phyloP scores from a whole-genome alignment of 2,888 invertebrate genomes.

The Diloba caeruleocephala region DNA sequence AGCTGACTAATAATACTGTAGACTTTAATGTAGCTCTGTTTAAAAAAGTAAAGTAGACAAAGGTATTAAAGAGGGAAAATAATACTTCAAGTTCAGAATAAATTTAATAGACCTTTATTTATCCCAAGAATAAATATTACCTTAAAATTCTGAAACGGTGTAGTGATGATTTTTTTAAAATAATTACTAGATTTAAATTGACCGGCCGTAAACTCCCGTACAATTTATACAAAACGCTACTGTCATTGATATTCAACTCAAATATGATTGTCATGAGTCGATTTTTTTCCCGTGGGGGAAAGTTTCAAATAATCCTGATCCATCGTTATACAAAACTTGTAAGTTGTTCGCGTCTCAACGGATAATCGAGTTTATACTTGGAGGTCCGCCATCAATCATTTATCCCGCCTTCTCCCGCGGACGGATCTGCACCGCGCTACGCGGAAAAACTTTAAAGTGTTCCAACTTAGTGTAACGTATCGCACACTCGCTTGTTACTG shows the following conservation, averaged over 20 bases:
- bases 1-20: constrained; percentile 1
- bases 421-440: constrained; percentile 72
- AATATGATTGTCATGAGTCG: constrained; percentile 87
- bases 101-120: too few species aligned
- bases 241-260: constrained; percentile 82
- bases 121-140: too few species aligned
- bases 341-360: constrained; percentile 88
- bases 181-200: too few species aligned
- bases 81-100: too few species aligned
- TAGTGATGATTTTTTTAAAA: too few species aligned
- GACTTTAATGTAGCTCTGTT: neutral
- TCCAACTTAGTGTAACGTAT: constrained; percentile 80
- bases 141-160: too few species aligned
- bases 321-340: constrained; percentile 89
- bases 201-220: neutral
- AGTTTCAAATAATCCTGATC: constrained; percentile 87
- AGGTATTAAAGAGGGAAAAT: neutral
- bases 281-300: constrained; percentile 78
- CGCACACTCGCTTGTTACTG: constrained; percentile 67
- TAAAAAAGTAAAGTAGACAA: neutral
- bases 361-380: constrained; percentile 90
- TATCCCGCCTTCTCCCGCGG: constrained; percentile 76
- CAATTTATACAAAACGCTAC: constrained; percentile 30
- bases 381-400: constrained; percentile 88
- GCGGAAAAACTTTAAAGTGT: constrained; percentile 87